Evolutionary conservation across 2,113 vertebrate species (phyloP), one percentile per base, ranked within the genome.

Genomic region (Pelusios castaneus): DNA sequence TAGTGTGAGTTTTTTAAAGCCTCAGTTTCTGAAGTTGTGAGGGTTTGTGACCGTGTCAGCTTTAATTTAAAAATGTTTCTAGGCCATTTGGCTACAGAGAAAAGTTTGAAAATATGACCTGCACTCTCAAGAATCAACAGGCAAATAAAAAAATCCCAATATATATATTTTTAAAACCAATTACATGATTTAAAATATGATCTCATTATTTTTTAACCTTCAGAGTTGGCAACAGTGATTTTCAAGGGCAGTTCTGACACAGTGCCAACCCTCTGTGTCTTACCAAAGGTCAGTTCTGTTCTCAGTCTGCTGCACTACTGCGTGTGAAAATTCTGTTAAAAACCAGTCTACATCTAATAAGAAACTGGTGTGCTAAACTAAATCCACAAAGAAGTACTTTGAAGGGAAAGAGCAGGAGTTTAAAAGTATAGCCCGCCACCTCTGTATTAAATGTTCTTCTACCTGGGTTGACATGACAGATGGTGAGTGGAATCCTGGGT

Each of bases 401-500:
- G n/a, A 76, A 87, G 45, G 54, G 92, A 91, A 89, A 27, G n/a
- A 93, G 4, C 63, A 31, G 25, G 52, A 88, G 95, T 85, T 96
- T 38, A 51, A 29, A n/a, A 79, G 84, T 52, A 76, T 76, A 78
- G 91, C 89, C 91, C 43, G 89, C 17, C 76, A 76, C 91, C 91
- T 78, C 38, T 31, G 83, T 54, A 31, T 45, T 94, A 96, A 94
- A 95, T 82, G 41, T 88, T 95, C 75, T 70, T 79, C 89, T 87
- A 84, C 93, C 87, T 96, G 38, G 90, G 76, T 91, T 96, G 91
- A 89, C 84, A 63, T 90, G 82, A 95, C 94, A 96, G 96, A 97
- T 96, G 94, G 94, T 85, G 47, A 96, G 80, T 92, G 94, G 81
- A 97, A 93, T 97, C 87, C 85, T 91, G 94, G 67, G 86, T 97